phyloP scores from a whole-genome alignment of 1,140 invertebrate species.

The Lucilia cuprina region DNA sequence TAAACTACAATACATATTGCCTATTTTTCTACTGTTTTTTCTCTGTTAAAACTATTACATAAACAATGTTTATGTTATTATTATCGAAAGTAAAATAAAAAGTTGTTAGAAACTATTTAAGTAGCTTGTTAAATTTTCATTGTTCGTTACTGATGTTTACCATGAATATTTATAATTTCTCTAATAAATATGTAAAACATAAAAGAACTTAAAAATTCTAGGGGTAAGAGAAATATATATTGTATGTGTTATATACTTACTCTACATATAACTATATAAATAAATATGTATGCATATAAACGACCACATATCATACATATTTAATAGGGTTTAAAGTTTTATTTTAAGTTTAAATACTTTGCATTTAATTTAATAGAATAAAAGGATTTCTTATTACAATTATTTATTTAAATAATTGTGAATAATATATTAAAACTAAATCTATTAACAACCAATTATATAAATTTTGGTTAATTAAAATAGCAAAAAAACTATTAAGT shows the following conservation, averaged over 20 bases:
- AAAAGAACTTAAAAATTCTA: not conserved
- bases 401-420: too few relatives aligned
- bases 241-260: not conserved
- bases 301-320: not conserved
- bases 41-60: not conserved
- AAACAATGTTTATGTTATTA: slow-evolving; percentile 4
- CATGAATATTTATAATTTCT: not conserved
- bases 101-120: not conserved
- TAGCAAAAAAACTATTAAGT: too few relatives aligned
- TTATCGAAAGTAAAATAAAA: not conserved
- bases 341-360: not conserved
- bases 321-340: not conserved
- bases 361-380: too few relatives aligned
- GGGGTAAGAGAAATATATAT: not conserved
- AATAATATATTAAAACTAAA: too few relatives aligned
- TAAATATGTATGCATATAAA: not conserved
- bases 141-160: not conserved
- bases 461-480: too few relatives aligned
- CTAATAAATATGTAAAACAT: not conserved
- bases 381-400: too few relatives aligned
- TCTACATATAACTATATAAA: too few relatives aligned
- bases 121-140: not conserved
- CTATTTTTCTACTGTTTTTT: not conserved
- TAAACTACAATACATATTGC: too few relatives aligned
- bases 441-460: too few relatives aligned